Evolutionary conservation across 2,888 invertebrate genomes (phyloP).

Genomic region (Balanococcus diminutus): DNA sequence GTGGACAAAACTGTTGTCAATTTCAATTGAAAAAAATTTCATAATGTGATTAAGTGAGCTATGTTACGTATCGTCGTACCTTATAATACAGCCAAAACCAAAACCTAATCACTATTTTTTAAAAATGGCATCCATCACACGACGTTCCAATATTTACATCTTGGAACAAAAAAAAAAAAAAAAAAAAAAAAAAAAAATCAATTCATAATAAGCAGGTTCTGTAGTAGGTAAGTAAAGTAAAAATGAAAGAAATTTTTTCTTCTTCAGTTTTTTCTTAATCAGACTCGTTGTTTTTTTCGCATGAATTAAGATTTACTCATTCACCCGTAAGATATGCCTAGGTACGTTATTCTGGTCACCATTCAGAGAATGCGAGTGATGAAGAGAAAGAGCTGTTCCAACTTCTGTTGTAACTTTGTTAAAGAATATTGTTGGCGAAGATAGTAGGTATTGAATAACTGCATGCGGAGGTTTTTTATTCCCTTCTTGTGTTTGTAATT

Average conservation of each 20-base stretch:
- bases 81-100: no score
- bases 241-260: background rate
- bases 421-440: conserved; percentile 14
- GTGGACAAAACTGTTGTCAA: no score
- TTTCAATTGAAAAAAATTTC: no score
- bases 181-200: no score
- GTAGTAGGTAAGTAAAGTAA: background rate
- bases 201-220: no score
- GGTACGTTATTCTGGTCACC: conserved; percentile 30
- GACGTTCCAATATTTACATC: no score
- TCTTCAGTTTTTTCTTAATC: background rate
- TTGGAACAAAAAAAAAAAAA: no score
- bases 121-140: no score
- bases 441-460: conserved; percentile 52
- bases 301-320: conserved; percentile 42
- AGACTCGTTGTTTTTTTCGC: conserved; percentile 44
- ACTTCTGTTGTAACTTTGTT: conserved; percentile 48
- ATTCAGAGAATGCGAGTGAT: background rate
- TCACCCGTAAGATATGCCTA: conserved; percentile 47
- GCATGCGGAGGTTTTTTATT: background rate
- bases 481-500: background rate
- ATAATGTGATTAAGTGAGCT: no score
- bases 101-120: no score
- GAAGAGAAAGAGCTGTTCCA: background rate
- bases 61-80: no score